phyloP scores from a whole-genome alignment of 2,888 invertebrate species.

The Brachylomia viminalis region DNA sequence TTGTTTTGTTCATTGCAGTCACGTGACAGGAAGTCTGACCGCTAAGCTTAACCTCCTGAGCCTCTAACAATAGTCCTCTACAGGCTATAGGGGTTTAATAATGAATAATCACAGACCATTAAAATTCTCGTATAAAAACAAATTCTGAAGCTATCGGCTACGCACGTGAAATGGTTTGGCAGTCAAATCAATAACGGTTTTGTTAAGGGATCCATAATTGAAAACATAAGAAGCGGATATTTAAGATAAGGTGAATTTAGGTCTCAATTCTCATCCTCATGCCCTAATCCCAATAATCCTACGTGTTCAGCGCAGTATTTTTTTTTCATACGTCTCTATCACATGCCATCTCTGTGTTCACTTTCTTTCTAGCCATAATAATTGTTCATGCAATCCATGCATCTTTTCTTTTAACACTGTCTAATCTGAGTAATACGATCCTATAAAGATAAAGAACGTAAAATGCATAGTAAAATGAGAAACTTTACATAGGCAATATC shows the following conservation, averaged over 20 bases:
- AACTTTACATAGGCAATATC: constrained; percentile 6
- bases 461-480: constrained; percentile 14
- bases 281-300: not conserved
- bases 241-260: no score
- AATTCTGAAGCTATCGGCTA: not conserved
- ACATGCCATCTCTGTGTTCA: not conserved
- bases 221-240: not conserved
- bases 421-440: constrained; percentile 4
- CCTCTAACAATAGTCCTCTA: constrained; percentile 43
- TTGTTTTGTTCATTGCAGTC: constrained; percentile 33
- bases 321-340: not conserved
- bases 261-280: not conserved
- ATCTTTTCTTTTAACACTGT: not conserved
- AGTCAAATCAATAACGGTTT: not conserved
- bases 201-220: not conserved
- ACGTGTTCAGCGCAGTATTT: no score
- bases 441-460: not conserved
- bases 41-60: constrained; percentile 44
- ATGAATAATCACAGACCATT: constrained; percentile 6
- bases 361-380: constrained; percentile 10
- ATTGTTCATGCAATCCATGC: not conserved
- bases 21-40: constrained; percentile 54
- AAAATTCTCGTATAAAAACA: constrained; percentile 3
- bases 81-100: constrained; percentile 23
- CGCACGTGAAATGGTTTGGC: not conserved